These are phyloP conservation scores for Lordiphosa mommai DNA, from an alignment of 1,140 invertebrate species.

Conservation along the genomic window DNA sequence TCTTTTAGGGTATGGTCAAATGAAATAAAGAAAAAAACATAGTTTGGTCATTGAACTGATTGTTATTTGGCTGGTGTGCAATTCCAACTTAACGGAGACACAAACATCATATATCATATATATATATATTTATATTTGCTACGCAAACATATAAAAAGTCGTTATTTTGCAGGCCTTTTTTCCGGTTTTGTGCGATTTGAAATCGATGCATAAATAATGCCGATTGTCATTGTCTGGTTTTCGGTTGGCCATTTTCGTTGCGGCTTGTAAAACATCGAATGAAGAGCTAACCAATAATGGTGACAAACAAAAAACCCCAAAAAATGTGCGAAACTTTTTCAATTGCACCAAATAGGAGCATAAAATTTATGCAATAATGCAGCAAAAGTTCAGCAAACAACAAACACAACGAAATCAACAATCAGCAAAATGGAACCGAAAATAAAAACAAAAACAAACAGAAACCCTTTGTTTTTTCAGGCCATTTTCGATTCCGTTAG, in stretches of 20 bases:
- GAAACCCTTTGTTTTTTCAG: conserved; percentile 29
- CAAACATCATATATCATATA: conserved; percentile 50
- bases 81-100: conserved; percentile 19
- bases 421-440: conserved; percentile 11
- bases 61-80: conserved; percentile 52
- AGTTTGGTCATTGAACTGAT: conserved; percentile 57
- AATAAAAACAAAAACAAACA: conserved; percentile 3
- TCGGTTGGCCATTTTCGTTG: conserved; percentile 21
- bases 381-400: conserved; percentile 36
- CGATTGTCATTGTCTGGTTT: conserved; percentile 52
- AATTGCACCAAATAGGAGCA: conserved; percentile 65
- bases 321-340: conserved; percentile 52
- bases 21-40: conserved; percentile 42
- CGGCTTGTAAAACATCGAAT: conserved; percentile 5
- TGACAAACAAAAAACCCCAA: conserved; percentile 19
- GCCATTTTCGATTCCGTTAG: conserved; percentile 62
- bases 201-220: conserved; percentile 74
- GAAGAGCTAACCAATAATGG: conserved; percentile 10
- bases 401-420: conserved; percentile 42
- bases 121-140: conserved; percentile 22
- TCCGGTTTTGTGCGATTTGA: conserved; percentile 57
- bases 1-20: not conserved
- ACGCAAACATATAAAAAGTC: conserved; percentile 31
- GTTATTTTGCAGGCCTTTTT: conserved; percentile 34
- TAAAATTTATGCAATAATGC: conserved; percentile 54